These are phyloP conservation scores for Carassius gibelio DNA, from an alignment of 2,113 vertebrate genomes.

Conservation along the genomic window DNA sequence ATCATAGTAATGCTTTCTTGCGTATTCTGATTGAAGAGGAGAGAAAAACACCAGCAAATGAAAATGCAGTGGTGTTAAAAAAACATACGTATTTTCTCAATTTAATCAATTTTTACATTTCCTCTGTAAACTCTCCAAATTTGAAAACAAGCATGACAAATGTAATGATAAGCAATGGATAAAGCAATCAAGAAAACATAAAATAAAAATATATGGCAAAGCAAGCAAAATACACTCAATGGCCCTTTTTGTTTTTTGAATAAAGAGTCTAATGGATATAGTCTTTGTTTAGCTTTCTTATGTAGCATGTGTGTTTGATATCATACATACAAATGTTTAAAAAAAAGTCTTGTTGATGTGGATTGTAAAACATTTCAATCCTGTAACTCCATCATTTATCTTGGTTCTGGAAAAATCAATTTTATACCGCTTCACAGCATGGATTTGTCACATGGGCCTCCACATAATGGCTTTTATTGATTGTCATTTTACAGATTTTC, in stretches of 20 bases:
- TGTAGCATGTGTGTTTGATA: not conserved
- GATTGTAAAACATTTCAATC: constrained; percentile 30
- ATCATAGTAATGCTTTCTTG: constrained; percentile 11
- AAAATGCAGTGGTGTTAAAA: not conserved
- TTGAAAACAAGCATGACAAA: not conserved
- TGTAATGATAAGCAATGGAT: not conserved
- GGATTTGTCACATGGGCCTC: constrained; percentile 35
- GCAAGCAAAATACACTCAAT: not conserved
- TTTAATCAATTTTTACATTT: not conserved
- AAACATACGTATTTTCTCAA: constrained; percentile 2
- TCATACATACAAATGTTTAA: constrained; percentile 11
- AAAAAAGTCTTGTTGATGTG: not conserved
- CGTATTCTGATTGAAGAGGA: not conserved
- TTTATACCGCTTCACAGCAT: not conserved
- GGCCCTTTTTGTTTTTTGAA: not conserved
- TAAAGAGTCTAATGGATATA: not conserved
- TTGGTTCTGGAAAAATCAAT: constrained; percentile 26
- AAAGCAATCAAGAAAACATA: not conserved
- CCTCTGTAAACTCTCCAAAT: not conserved
- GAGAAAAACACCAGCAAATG: not conserved
- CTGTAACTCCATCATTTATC: not conserved
- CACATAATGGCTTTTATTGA: constrained; percentile 39
- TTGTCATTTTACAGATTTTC: constrained; percentile 34
- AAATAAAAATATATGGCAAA: not conserved
- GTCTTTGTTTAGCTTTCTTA: not conserved